Evolutionary conservation across 2,888 invertebrate genomes (phyloP).

Genomic region (Yponomeuta sedellus): DNA sequence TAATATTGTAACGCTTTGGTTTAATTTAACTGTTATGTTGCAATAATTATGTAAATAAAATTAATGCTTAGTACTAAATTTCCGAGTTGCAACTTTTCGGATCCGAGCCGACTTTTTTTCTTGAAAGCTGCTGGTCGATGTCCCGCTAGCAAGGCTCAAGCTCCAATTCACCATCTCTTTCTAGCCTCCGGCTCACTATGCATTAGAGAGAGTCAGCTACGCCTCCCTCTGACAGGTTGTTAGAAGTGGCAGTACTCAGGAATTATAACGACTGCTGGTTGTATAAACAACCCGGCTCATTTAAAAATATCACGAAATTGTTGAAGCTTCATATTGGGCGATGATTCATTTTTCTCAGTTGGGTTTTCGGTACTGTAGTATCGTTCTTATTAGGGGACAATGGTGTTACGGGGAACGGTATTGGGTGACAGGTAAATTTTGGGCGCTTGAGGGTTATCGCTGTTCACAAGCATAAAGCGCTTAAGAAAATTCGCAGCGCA

Average conservation of each 20-base stretch:
- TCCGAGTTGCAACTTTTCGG: constrained; percentile 34
- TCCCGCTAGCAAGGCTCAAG: constrained; percentile 67
- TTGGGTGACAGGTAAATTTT: not conserved
- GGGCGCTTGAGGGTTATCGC: not conserved
- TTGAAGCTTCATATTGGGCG: constrained; percentile 18
- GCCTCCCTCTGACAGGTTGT: constrained; percentile 44
- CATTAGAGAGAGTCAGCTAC: constrained; percentile 43
- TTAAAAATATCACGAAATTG: constrained; percentile 33
- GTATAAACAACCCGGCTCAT: constrained; percentile 43
- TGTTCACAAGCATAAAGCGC: not conserved
- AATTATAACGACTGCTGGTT: constrained; percentile 58
- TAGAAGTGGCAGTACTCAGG: constrained; percentile 61
- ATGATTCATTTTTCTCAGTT: constrained; percentile 30
- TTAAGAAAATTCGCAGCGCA: too few species aligned
- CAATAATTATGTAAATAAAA: too few species aligned
- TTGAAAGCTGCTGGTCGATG: constrained; percentile 75
- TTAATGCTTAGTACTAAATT: too few species aligned
- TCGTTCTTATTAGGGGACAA: constrained; percentile 45
- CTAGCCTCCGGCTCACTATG: constrained; percentile 33
- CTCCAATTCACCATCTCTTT: constrained; percentile 46
- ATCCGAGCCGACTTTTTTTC: constrained; percentile 54
- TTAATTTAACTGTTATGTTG: too few species aligned
- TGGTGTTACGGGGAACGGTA: constrained; percentile 43
- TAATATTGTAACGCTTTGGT: too few species aligned
- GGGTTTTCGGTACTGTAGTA: constrained; percentile 40